These are phyloP conservation scores for Aphelenchoides avenae DNA, from an alignment of 1,140 invertebrate species.

Conservation along the genomic window DNA sequence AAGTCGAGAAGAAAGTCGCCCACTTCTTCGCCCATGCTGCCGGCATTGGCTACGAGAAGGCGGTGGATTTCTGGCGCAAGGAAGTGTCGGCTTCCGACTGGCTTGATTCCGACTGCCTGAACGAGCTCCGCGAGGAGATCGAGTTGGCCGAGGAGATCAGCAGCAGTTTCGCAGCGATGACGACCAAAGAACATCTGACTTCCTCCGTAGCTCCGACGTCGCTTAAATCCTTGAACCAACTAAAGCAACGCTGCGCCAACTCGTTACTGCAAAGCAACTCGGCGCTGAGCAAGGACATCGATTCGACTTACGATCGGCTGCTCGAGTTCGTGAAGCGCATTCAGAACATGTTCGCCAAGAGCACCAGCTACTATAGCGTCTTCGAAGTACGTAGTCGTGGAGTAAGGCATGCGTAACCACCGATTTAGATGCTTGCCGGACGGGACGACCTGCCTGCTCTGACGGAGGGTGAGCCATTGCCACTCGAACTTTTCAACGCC, in stretches of 20 bases:
- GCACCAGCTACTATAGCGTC: constrained; percentile 22
- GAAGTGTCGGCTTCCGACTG: too few relatives aligned
- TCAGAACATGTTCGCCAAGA: constrained; percentile 18
- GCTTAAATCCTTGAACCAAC: constrained; percentile 23
- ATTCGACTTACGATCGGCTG: not conserved
- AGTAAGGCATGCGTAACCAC: not conserved
- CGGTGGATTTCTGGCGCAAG: too few relatives aligned
- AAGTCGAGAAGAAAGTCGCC: too few relatives aligned
- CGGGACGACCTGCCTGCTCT: constrained; percentile 27
- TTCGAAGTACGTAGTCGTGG: constrained; percentile 16
- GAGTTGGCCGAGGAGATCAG: too few relatives aligned
- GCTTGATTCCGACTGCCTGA: too few relatives aligned
- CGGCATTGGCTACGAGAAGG: too few relatives aligned
- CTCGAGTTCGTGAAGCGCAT: constrained; percentile 26
- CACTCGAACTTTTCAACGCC: constrained; percentile 24
- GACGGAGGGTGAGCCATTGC: constrained; percentile 21
- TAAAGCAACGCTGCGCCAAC: constrained; percentile 15
- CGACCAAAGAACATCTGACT: too few relatives aligned
- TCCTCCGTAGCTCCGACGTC: too few relatives aligned
- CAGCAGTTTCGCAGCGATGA: too few relatives aligned
- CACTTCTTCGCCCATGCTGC: too few relatives aligned
- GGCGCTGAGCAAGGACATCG: constrained; percentile 11
- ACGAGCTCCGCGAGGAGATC: too few relatives aligned
- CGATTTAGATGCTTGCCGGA: constrained; percentile 13
- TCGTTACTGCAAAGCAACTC: constrained; percentile 28